phyloP scores from a whole-genome alignment of 2,888 invertebrate genomes.

The Erpobdella octoculata region DNA sequence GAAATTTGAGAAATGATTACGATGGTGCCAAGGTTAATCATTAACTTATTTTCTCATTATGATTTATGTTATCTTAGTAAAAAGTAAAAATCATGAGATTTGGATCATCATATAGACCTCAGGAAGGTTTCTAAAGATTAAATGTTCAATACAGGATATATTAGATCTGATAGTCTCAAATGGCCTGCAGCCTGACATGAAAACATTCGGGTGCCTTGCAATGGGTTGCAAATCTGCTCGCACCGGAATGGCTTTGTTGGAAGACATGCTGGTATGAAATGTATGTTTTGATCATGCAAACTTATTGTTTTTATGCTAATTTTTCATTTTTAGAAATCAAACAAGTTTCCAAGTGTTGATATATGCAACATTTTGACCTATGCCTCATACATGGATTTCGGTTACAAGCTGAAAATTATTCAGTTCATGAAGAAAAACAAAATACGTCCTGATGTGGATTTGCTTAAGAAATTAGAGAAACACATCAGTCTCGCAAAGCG shows the following conservation, averaged over 20 bases:
- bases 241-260: slow-evolving; percentile 62
- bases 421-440: slow-evolving; percentile 60
- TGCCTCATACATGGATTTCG: slow-evolving; percentile 59
- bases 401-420: slow-evolving; percentile 65
- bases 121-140: neutral
- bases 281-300: neutral
- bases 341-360: slow-evolving; percentile 60
- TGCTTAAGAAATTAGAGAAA: slow-evolving; percentile 61
- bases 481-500: slow-evolving; percentile 59
- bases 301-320: neutral
- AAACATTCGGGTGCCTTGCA: slow-evolving; percentile 79
- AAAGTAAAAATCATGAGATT: neutral
- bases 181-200: slow-evolving; percentile 40
- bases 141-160: slow-evolving; percentile 51
- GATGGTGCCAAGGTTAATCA: slow-evolving; percentile 60
- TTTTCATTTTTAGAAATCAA: slow-evolving; percentile 53
- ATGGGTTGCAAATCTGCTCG: slow-evolving; percentile 65
- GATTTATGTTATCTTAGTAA: no score
- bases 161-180: slow-evolving; percentile 44
- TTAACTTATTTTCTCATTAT: slow-evolving; percentile 4
- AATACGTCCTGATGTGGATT: slow-evolving; percentile 60
- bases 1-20: slow-evolving; percentile 58
- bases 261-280: slow-evolving; percentile 62
- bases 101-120: neutral
- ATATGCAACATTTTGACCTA: slow-evolving; percentile 68